Base-by-base conservation (phyloP, 2,888 invertebrate genomes). In the Chaetogeoica ovagalla region DNA sequence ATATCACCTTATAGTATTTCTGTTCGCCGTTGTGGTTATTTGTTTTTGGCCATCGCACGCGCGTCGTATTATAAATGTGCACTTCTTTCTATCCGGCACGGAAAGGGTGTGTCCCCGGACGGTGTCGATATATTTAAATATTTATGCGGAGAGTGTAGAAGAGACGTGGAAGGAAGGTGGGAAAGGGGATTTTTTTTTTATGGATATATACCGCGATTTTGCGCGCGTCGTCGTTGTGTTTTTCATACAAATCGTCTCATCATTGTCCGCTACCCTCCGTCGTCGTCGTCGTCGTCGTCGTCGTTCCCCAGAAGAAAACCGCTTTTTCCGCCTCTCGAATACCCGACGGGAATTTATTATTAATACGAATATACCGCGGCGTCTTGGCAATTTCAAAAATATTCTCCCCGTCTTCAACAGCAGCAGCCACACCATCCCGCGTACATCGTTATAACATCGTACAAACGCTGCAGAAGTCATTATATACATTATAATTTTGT, bases 191-290 rank as follows among this genome's bases (percentile, higher is more conserved):
- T 30, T 30, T 30, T 30, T 60, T 62, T n/a, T 77, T 60, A 57
- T 13, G 19, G 7, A 17, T 65, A 65, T 66, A 43, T 66, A 66
- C 21, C 11, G n/a, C n/a, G n/a, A 19, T 39, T 19, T 43, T 59
- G 48, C 52, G 21, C 52, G 9, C 70, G 77, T 55, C 70, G 79
- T 79, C 30, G 30, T 30, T 30, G 30, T 79, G 79, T 79, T 79
- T 79, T 79, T 79, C 79, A 79, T 79, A 79, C 79, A 79, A 79
- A 79, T 79, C 71, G 79, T 79, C 79, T 79, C 79, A 79, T 79
- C 71, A 71, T 71, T 65, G 63, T 57, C 57, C 52, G 52, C 9
- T 37, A 21, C n/a, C 30, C 65, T n/a, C 60, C 9, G 48, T 30
- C 70, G 63, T 52, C 48, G 62, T 13, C 55, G 39, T 30, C 30